Evolutionary conservation across 2,113 vertebrate species (phyloP), one percentile per base, ranked within the genome.

Genomic region (Myodes glareolus): DNA sequence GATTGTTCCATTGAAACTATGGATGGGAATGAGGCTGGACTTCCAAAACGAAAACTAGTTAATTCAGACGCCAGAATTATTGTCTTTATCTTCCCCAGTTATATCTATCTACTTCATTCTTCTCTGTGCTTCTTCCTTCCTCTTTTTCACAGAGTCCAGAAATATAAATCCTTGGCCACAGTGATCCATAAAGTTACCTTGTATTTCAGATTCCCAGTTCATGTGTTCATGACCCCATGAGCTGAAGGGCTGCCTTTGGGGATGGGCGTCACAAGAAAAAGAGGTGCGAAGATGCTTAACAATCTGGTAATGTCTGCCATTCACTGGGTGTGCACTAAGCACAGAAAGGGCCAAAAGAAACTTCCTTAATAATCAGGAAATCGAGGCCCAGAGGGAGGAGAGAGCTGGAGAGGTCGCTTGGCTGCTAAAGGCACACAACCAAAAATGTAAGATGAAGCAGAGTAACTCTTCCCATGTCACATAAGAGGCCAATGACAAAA

Each of bases 361-460:
- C 29, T n/a, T 63, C 36, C 68, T 94, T 90, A 88, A 92, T 17
- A 91, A 68, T 84, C 31, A 95, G 75, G 94, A 96, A 88, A 92
- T 1, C 19, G 12, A 67, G 29, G 31, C 7, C 11, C 65, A 92
- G 29, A 65, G 42, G 13, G 94, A 88, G 33, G 27, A 6, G 63
- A 94, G 8, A 21, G 70, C 36, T 73, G 70, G 70, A 39, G n/a
- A 39, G 36, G n/a, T 39, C 36, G 19, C 8, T 73, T 9, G 36
- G 70, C 70, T 73, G 70, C 70, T 73, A 39, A 39, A 73, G 70
- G 70, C 70, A 39, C 70, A n/a, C n/a, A 73, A 39, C 19, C n/a
- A 73, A 39, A 39, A 73, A 23, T 73, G 19, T 73, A 73, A 73
- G 70, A 73, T n/a, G 13, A 96, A 80, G n/a, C 21, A 10, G 75